A percentile compares a stretch with the other conserved stretches of the same genome.
Conservation (phyloP, 1,140 invertebrate genomes). For the Bombus polaris region DNA sequence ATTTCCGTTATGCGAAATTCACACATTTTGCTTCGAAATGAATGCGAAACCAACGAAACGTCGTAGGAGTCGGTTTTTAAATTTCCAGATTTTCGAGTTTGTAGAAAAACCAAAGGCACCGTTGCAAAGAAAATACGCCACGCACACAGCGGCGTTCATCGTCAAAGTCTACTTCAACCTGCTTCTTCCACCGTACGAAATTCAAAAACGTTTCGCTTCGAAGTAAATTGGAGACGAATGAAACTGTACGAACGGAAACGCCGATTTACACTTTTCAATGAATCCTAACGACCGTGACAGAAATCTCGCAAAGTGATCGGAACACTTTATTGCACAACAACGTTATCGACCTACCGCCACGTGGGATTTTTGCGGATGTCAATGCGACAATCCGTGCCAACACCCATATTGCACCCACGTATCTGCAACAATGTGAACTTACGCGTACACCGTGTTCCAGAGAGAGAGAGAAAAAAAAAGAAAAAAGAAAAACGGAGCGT, state of each 20-base stretch:
- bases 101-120: too few species aligned
- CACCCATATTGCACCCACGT: slow-evolving; percentile 44
- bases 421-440: slow-evolving; percentile 35
- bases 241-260: background rate
- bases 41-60: too few species aligned
- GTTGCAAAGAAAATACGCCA: too few species aligned
- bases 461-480: background rate
- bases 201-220: background rate
- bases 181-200: background rate
- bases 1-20: too few species aligned
- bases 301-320: background rate
- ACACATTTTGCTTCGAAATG: too few species aligned
- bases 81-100: too few species aligned
- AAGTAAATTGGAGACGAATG: background rate
- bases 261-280: background rate
- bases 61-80: too few species aligned
- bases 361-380: slow-evolving; percentile 49
- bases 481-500: background rate
- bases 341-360: slow-evolving; percentile 43
- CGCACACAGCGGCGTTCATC: background rate
- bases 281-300: slow-evolving; percentile 2
- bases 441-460: background rate
- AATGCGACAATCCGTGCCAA: slow-evolving; percentile 25
- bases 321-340: slow-evolving; percentile 40
- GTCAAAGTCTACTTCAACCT: background rate